A percentile compares a stretch with the other conserved stretches of the same genome.
Evolutionary conservation across 2,888 invertebrate genomes (phyloP).

Genomic region (Lasiommata megera): DNA sequence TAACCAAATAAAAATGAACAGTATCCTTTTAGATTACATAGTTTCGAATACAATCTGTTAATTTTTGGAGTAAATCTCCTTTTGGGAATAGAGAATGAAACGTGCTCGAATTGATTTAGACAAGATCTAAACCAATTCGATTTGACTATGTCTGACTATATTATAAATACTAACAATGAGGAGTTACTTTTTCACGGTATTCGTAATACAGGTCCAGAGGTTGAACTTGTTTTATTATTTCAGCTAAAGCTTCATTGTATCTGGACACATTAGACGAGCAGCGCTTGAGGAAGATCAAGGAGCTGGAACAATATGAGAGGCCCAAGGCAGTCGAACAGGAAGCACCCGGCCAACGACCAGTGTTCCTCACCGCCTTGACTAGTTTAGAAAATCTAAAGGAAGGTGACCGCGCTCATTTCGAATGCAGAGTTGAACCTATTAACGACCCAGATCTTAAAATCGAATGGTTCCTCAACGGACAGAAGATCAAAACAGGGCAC

Average conservation of each 20-base stretch:
- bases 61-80: too few species aligned
- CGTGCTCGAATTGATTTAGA: too few species aligned
- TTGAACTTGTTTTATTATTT: conserved; percentile 37
- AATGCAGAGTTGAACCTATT: conserved; percentile 95
- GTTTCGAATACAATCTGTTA: too few species aligned
- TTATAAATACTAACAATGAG: too few species aligned
- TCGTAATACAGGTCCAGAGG: too few species aligned
- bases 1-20: too few species aligned
- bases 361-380: conserved; percentile 94
- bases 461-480: conserved; percentile 98
- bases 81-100: too few species aligned
- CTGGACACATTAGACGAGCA: conserved; percentile 96
- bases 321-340: conserved; percentile 89
- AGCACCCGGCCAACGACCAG: conserved; percentile 89
- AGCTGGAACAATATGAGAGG: conserved; percentile 90
- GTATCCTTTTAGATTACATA: too few species aligned
- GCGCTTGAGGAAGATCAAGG: conserved; percentile 92
- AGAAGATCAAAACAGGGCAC: conserved; percentile 93
- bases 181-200: too few species aligned
- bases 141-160: too few species aligned
- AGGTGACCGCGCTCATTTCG: conserved; percentile 94
- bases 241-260: conserved; percentile 91
- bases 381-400: conserved; percentile 94
- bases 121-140: too few species aligned
- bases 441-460: conserved; percentile 94